A percentile compares a stretch with the other conserved stretches of the same genome.
Conservation (phyloP, 2,888 invertebrate species). For the Lithosia quadra region DNA sequence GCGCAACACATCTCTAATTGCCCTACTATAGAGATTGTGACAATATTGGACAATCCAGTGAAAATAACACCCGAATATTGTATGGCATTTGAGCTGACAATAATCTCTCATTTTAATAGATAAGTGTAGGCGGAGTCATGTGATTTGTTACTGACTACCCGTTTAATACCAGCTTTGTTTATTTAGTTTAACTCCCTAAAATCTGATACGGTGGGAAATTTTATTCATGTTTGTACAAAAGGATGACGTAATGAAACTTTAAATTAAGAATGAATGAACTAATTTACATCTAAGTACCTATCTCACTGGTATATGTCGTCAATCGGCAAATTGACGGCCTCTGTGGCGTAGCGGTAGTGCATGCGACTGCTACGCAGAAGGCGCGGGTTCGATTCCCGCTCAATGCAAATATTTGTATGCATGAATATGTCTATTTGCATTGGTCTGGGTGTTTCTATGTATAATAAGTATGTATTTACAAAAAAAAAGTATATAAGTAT, state of each 20-base stretch:
- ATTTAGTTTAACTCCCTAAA: conserved; percentile 38
- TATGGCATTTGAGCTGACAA: conserved; percentile 73
- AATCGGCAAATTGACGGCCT: no score
- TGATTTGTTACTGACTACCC: conserved; percentile 73
- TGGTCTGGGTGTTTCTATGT: no score
- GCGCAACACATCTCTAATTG: conserved; percentile 85
- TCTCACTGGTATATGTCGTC: no score
- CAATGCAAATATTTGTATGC: no score
- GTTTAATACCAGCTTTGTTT: conserved; percentile 56
- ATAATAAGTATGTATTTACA: no score
- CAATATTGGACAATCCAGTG: conserved; percentile 86
- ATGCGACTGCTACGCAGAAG: no score
- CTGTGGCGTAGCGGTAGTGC: no score
- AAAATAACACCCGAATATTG: conserved; percentile 83
- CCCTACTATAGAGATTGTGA: conserved; percentile 82
- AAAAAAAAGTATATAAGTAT: no score
- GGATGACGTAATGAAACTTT: neutral
- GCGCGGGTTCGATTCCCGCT: no score
- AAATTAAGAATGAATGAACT: neutral
- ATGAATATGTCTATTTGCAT: no score
- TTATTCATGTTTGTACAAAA: conserved; percentile 21
- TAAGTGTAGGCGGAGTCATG: conserved; percentile 82
- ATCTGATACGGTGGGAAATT: conserved; percentile 38
- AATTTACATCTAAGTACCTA: no score
- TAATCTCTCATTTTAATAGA: conserved; percentile 87